Evolutionary conservation across 2,113 vertebrate species (phyloP), one percentile per base, ranked within the genome.

Genomic region (Anser brachyrhynchus): DNA sequence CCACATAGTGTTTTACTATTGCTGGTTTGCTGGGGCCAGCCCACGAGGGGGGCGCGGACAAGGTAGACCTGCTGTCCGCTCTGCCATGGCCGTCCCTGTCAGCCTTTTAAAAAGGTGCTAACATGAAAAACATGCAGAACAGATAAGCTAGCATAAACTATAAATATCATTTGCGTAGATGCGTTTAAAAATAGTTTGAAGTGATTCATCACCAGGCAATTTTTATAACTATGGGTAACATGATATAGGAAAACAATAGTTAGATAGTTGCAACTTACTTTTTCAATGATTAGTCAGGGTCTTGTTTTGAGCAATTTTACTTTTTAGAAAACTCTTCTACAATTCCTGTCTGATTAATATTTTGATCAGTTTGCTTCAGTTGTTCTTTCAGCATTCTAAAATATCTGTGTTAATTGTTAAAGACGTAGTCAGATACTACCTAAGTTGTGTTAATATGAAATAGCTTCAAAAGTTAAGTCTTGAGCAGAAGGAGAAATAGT

Each of bases 131-230:
- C 94, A 97, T 39, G 91, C 92, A 97, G 95, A 91, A 96, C 92
- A 98, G 95, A 98, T 98, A 97, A 98, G 96, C 94, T 97, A 71
- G 88, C 83, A 93, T 91, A 91, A 97, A 97, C 95, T 98, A 97
- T 97, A 98, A 98, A 98, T 98, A 98, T 88, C 87, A 84, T 95
- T 80, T 98, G 88, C 95, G 80, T 97, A 96, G 92, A 97, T 92
- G 95, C 94, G 76, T 89, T 97, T 97, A 97, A 97, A 98, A 98
- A 98, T 98, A 98, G 96, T 95, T 95, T 57, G n/a, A 90, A 97
- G 91, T 97, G 96, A 96, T 97, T 97, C 96, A 96, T 97, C 93
- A 86, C 83, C 91, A 90, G 97, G 75, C 95, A 91, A 55, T 97
- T 97, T 96, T 97, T 89, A 96, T 96, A 96, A 95, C 94, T 94